Evolutionary conservation across 2,888 invertebrate genomes (phyloP).

Genomic region (Plusia festucae): DNA sequence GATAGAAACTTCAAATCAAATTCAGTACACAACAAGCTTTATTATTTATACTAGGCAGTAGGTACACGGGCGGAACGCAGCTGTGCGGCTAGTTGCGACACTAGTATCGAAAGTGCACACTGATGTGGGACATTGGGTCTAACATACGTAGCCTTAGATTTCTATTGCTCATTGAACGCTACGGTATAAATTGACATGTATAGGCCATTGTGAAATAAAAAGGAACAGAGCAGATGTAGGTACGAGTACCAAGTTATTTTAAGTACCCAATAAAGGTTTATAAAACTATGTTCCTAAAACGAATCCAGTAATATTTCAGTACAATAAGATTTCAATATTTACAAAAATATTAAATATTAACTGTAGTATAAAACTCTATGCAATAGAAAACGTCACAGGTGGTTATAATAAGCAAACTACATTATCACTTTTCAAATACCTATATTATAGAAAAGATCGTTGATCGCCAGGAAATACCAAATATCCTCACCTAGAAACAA

Average conservation of each 20-base stretch:
- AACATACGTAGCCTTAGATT: constrained; percentile 17
- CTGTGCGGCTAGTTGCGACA: constrained; percentile 67
- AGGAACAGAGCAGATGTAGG: too few relatives aligned
- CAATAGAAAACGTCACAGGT: not conserved
- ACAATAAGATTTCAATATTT: too few relatives aligned
- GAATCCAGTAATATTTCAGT: too few relatives aligned
- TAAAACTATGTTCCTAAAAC: too few relatives aligned
- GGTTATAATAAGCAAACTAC: not conserved
- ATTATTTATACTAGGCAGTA: constrained; percentile 30
- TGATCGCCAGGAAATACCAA: constrained; percentile 39
- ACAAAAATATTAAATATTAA: too few relatives aligned
- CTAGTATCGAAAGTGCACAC: constrained; percentile 67
- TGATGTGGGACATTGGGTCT: constrained; percentile 60
- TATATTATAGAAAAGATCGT: constrained; percentile 6
- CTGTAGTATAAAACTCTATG: too few relatives aligned
- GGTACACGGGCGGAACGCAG: constrained; percentile 55
- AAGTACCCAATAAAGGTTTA: too few relatives aligned
- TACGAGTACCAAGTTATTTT: not conserved
- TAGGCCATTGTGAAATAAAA: not conserved
- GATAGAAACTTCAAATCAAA: not conserved
- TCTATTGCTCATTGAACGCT: constrained; percentile 19
- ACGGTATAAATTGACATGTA: not conserved
- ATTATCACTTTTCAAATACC: not conserved
- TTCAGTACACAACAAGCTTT: constrained; percentile 13
- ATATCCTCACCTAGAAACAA: constrained; percentile 34